phyloP scores from a whole-genome alignment of 2,888 invertebrate species.

The Cinara cedri region DNA sequence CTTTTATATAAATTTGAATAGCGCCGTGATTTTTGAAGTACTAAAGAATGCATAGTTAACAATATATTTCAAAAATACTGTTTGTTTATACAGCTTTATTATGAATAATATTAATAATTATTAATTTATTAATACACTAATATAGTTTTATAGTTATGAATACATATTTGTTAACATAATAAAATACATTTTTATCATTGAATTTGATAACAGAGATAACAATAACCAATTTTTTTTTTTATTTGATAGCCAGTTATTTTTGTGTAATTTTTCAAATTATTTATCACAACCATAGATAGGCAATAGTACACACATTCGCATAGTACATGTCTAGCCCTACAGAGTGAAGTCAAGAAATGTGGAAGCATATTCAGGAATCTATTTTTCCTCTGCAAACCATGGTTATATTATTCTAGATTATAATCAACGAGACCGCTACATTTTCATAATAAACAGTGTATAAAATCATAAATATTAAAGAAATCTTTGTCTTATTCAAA shows the following conservation, averaged over 20 bases:
- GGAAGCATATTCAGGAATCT: no score
- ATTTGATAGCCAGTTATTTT: neutral
- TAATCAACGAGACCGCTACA: no score
- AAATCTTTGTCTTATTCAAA: no score
- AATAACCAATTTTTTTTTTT: neutral
- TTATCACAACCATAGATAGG: no score
- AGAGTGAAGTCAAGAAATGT: no score
- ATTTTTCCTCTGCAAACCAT: no score
- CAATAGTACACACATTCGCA: no score
- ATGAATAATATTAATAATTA: neutral
- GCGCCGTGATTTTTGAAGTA: slow-evolving; percentile 12
- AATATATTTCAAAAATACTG: neutral
- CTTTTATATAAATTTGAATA: neutral
- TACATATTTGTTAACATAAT: neutral
- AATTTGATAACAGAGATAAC: neutral
- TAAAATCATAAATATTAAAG: no score
- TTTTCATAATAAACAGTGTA: no score
- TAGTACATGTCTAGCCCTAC: no score
- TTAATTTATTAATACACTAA: neutral
- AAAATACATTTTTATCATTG: neutral
- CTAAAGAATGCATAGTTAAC: neutral
- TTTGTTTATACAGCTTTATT: neutral
- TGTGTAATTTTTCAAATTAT: neutral
- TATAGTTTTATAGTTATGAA: neutral
- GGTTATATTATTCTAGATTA: no score